phyloP scores from a whole-genome alignment of 30 jellyfish, hydroid and myxozoan genomes.

The Turritopsis dohrnii region DNA sequence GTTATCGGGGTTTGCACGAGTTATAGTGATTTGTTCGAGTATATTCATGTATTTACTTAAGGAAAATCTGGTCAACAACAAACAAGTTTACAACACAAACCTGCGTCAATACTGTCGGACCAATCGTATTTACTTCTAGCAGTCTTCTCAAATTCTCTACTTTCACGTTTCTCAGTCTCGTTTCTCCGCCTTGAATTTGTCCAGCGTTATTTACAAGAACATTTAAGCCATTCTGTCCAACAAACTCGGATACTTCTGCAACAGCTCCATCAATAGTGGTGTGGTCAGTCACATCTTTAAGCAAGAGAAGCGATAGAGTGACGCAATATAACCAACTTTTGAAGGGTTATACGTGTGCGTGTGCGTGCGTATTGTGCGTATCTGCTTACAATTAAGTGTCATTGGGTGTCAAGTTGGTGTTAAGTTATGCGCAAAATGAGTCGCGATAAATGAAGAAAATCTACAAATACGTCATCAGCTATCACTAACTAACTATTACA shows the following conservation, averaged over 20 bases:
- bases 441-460: no score
- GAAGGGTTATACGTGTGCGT: not conserved
- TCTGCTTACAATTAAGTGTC: not conserved
- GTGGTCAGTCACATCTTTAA: conserved; percentile 52
- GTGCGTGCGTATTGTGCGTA: not conserved
- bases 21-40: no score
- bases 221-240: conserved; percentile 54
- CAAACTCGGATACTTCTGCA: conserved; percentile 26
- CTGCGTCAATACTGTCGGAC: conserved; percentile 69
- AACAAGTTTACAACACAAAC: no score
- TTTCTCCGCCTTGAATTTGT: conserved; percentile 22
- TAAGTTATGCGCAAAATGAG: no score
- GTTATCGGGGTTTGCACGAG: no score
- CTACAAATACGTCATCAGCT: no score
- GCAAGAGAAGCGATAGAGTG: no score
- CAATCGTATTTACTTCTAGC: conserved; percentile 50
- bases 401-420: no score
- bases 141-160: conserved; percentile 33
- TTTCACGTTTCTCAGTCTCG: conserved; percentile 29
- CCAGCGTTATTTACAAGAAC: conserved; percentile 80
- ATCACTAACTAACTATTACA: no score
- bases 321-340: no score
- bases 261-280: conserved; percentile 48
- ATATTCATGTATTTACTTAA: no score
- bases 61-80: no score